A percentile compares a stretch with the other conserved stretches of the same genome.
phyloP scores from a whole-genome alignment of 2,113 vertebrate genomes.

The Baryphthengus martii region DNA sequence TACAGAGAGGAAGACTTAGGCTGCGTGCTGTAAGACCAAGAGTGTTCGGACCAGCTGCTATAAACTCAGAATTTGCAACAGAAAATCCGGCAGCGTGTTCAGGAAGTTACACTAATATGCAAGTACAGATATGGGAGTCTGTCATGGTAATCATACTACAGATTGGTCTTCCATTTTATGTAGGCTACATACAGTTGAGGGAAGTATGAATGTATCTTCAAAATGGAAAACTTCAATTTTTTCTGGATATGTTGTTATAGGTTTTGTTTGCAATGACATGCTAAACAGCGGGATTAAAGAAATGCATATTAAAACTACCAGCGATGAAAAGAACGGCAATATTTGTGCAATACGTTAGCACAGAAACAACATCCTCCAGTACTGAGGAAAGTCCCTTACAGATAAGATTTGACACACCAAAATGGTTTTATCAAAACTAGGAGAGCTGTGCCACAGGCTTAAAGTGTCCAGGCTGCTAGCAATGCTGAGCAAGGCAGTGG shows the following conservation, averaged over 20 bases:
- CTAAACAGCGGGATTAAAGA: slow-evolving; percentile 51
- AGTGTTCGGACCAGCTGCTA: neutral
- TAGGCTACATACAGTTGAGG: slow-evolving; percentile 21
- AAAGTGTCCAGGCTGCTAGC: neutral
- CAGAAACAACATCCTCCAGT: neutral
- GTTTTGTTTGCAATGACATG: slow-evolving; percentile 48
- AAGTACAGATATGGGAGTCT: slow-evolving; percentile 16
- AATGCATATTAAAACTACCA: slow-evolving; percentile 21
- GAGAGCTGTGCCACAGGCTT: slow-evolving; percentile 4
- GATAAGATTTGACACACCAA: neutral
- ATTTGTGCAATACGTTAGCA: neutral
- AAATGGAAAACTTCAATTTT: slow-evolving; percentile 38
- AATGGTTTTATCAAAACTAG: neutral
- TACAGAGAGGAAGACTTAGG: neutral
- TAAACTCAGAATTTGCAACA: slow-evolving; percentile 34
- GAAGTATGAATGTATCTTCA: slow-evolving; percentile 48
- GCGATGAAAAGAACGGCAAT: neutral
- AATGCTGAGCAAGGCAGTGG: neutral
- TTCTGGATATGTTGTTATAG: slow-evolving; percentile 12
- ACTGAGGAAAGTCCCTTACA: neutral
- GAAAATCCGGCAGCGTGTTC: neutral
- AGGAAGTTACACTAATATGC: slow-evolving; percentile 12
- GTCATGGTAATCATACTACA: slow-evolving; percentile 2
- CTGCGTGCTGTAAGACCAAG: neutral
- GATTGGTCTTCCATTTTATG: neutral